phyloP scores from a whole-genome alignment of 2,888 invertebrate genomes.

The Chrysodeixis includens region DNA sequence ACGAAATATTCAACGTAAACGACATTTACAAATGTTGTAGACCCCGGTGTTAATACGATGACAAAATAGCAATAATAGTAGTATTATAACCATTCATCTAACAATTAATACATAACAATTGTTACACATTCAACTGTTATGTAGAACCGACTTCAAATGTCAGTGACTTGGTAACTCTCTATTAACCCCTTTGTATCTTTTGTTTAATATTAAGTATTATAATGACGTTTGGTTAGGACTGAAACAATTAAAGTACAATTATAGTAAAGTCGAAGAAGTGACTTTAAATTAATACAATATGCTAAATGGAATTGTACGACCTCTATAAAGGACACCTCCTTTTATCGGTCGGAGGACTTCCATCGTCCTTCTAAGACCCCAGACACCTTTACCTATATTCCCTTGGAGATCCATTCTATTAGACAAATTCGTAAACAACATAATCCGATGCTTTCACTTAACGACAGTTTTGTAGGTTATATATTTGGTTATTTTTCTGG shows the following conservation, averaged over 20 bases:
- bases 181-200: conserved; percentile 29
- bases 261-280: conserved; percentile 9
- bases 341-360: neutral
- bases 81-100: conserved; percentile 24
- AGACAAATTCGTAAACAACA: neutral
- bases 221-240: conserved; percentile 17
- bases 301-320: neutral
- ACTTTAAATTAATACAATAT: conserved; percentile 12
- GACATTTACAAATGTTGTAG: conserved; percentile 26
- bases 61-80: conserved; percentile 37
- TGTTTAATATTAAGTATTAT: conserved; percentile 28
- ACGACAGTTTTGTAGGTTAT: neutral
- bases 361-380: neutral
- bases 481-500: neutral
- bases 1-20: conserved; percentile 31
- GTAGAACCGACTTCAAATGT: conserved; percentile 32
- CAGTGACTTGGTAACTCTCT: conserved; percentile 36
- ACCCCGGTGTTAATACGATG: conserved; percentile 22
- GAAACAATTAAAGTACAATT: conserved; percentile 18
- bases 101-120: conserved; percentile 47
- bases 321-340: conserved; percentile 1
- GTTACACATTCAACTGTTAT: conserved; percentile 45
- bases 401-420: neutral
- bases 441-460: neutral
- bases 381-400: neutral